Conservation (phyloP, 2,888 invertebrate species). For the Mimas tiliae region DNA sequence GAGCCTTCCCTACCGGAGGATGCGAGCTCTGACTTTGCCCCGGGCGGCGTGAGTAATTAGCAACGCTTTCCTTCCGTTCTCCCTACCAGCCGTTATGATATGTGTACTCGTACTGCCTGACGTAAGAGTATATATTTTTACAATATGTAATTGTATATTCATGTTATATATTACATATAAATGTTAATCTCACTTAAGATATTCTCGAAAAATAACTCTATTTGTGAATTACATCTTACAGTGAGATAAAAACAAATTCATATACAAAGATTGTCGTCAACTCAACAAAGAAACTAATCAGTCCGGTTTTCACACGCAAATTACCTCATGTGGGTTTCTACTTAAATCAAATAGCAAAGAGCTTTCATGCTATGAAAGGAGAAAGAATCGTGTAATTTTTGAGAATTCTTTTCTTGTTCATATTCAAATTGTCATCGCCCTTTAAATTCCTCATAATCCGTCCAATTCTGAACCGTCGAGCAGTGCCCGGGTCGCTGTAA, state of each 20-base stretch:
- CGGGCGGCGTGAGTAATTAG: constrained; percentile 77
- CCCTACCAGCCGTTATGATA: constrained; percentile 33
- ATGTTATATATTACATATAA: background rate
- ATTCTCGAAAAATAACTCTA: background rate
- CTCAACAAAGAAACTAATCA: constrained; percentile 63
- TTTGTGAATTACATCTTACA: background rate
- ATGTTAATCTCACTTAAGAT: background rate
- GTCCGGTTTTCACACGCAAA: constrained; percentile 41
- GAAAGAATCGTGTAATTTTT: constrained; percentile 69
- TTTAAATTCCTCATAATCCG: constrained; percentile 84
- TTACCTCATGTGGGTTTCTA: constrained; percentile 32
- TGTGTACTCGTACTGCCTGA: constrained; percentile 34
- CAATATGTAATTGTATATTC: background rate
- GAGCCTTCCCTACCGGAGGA: constrained; percentile 44
- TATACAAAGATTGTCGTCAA: constrained; percentile 44
- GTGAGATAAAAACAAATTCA: constrained; percentile 35
- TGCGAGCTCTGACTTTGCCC: constrained; percentile 56
- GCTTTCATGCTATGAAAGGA: constrained; percentile 41
- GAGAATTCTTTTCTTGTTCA: constrained; percentile 73
- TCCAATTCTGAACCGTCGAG: constrained; percentile 80
- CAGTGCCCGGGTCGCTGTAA: constrained; percentile 74
- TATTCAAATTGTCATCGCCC: constrained; percentile 82
- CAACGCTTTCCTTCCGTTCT: constrained; percentile 76
- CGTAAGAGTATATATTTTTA: constrained; percentile 34
- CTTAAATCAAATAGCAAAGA: constrained; percentile 46